phyloP scores from a whole-genome alignment of 2,888 invertebrate species.

The Tipula unca region DNA sequence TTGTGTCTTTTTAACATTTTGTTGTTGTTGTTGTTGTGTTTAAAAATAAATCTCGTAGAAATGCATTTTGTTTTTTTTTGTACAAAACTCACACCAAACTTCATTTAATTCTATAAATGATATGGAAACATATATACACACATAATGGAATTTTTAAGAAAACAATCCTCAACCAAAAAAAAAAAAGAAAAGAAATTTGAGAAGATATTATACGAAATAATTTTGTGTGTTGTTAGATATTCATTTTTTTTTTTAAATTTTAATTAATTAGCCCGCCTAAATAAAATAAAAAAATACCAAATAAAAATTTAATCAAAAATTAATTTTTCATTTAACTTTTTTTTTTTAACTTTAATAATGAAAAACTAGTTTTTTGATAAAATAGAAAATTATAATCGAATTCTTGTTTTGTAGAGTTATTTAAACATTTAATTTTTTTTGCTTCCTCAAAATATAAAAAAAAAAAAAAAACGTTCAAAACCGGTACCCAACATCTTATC shows the following conservation, averaged over 20 bases:
- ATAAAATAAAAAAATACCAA: neutral
- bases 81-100: slow-evolving; percentile 14
- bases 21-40: slow-evolving; percentile 1
- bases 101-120: slow-evolving; percentile 15
- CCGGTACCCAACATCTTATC: slow-evolving; percentile 17
- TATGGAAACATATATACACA: neutral
- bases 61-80: neutral
- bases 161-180: neutral
- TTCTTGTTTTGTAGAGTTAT: neutral
- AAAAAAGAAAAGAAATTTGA: slow-evolving; percentile 1
- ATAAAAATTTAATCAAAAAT: slow-evolving; percentile 3
- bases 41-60: neutral
- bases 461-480: neutral
- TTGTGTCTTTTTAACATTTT: neutral
- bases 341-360: neutral
- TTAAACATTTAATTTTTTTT: neutral
- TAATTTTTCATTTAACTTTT: neutral
- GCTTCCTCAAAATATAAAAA: slow-evolving; percentile 15
- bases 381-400: slow-evolving; percentile 17
- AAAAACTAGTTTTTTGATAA: slow-evolving; percentile 18
- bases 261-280: neutral
- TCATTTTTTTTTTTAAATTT: neutral
- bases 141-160: neutral
- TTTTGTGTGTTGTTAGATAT: neutral
- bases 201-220: neutral